Evolutionary conservation across 2,797 vertebrate species (phyloP), one percentile per base, ranked within the genome.

Genomic region (Artibeus lituratus): DNA sequence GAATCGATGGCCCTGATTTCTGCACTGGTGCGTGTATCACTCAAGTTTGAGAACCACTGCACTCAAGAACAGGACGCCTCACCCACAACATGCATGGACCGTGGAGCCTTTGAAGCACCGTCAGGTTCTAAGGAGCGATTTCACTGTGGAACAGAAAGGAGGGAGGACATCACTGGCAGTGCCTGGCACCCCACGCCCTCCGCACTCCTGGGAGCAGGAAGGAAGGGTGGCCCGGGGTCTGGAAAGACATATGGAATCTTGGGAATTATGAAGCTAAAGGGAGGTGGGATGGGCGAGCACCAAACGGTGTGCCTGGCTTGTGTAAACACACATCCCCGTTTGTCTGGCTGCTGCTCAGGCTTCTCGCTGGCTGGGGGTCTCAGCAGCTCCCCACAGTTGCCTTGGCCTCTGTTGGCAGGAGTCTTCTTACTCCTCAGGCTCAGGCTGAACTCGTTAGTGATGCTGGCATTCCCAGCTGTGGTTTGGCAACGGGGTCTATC

Each of bases 381-480:
- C 70, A 53, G 80, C 57, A 65, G 76, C 81, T 49, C 59, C 57
- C 59, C 39, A 10, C 19, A 9, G 35, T 49, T 53, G 10, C 62
- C 51, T 65, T 49, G 83, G 51, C 49, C 57, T 76, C 65, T n/a
- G 15, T 10, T n/a, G 73, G 88, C 80, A 67, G 88, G 37, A 73
- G 32, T 1, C 44, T 81, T n/a, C 47, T 69, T 7, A 1, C 55
- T 74, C 77, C n/a, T 62, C 26, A 69, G 80, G 55, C 77, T 85
- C 94, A 93, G 22, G 10, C 74, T 80, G 78, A 95, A 67, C 53
- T 96, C 19, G 7, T 83, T 86, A 83, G 59, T 8, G 47, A 72
- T 55, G 37, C 65, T 80, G 65, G 69, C 22, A 7, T 72, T 78
- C 26, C 89, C 18, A 44, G 73, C 49, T 93, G 49, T 67, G 82